Percentiles rank a stretch among this genome's conserved stretches.
phyloP scores from a whole-genome alignment of 2,888 invertebrate genomes.

The Trisateles emortualis region DNA sequence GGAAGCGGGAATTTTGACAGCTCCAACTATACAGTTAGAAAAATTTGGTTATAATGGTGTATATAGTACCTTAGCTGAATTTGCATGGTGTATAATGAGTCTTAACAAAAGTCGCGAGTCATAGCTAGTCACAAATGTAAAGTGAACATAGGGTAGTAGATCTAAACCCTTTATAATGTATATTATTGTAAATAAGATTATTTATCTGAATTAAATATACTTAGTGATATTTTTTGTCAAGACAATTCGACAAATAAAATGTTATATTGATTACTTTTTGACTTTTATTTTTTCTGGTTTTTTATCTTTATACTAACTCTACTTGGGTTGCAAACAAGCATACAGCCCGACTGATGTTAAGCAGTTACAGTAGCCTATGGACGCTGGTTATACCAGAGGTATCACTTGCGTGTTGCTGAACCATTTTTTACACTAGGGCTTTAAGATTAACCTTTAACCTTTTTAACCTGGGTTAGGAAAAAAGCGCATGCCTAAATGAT shows the following conservation, averaged over 20 bases:
- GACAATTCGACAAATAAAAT: constrained; percentile 60
- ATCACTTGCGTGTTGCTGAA: too few species aligned
- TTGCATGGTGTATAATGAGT: neutral
- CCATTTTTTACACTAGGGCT: too few species aligned
- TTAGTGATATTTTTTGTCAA: constrained; percentile 66
- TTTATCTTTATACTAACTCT: neutral
- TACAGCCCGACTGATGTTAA: too few species aligned
- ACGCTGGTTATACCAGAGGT: too few species aligned
- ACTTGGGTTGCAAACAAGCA: too few species aligned
- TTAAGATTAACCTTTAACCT: too few species aligned
- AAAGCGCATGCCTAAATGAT: too few species aligned
- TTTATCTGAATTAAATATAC: constrained; percentile 49
- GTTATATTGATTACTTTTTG: constrained; percentile 51
- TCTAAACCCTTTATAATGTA: constrained; percentile 37
- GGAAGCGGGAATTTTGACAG: too few species aligned
- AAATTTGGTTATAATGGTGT: too few species aligned
- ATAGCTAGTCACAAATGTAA: constrained; percentile 45
- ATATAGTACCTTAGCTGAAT: neutral
- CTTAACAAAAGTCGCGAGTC: constrained; percentile 30
- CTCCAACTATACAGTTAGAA: too few species aligned
- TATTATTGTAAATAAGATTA: constrained; percentile 58
- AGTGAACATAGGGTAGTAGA: constrained; percentile 42
- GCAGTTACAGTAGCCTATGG: too few species aligned
- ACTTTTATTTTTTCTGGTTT: constrained; percentile 34
- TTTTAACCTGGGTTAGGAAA: too few species aligned